Evolutionary conservation across 2,797 vertebrate genomes (phyloP).

Genomic region (Bucorvus abyssinicus): DNA sequence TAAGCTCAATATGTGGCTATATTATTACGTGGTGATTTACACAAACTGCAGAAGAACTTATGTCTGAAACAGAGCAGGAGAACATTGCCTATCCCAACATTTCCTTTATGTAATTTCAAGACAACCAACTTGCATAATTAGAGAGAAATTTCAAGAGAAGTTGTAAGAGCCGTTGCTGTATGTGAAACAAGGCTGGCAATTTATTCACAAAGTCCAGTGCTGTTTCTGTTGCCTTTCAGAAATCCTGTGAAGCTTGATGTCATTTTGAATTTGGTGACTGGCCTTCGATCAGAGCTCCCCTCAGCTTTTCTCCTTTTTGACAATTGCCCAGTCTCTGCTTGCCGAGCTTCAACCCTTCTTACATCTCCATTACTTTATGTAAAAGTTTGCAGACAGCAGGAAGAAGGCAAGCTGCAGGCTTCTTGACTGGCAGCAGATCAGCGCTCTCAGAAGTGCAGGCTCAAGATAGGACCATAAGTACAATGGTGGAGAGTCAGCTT

Average conservation of each 20-base stretch:
- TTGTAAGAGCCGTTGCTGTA: background rate
- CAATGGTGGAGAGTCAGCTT: background rate
- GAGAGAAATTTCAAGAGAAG: conserved; percentile 21
- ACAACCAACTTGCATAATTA: conserved; percentile 3
- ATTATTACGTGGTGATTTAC: background rate
- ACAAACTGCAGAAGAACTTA: background rate
- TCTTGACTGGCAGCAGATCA: background rate
- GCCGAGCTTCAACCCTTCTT: background rate
- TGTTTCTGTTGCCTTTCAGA: conserved; percentile 40
- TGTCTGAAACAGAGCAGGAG: background rate
- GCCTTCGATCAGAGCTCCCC: conserved; percentile 50
- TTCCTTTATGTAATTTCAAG: conserved; percentile 26
- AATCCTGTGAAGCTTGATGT: conserved; percentile 25
- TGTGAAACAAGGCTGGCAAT: background rate
- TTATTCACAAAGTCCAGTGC: background rate
- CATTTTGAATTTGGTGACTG: conserved; percentile 41
- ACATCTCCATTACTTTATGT: background rate
- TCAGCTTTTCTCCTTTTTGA: conserved; percentile 17
- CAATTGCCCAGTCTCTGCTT: background rate
- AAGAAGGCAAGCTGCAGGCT: background rate
- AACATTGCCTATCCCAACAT: background rate
- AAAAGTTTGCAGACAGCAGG: background rate
- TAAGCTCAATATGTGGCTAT: background rate
- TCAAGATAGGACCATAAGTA: background rate
- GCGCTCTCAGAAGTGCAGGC: background rate